Base-by-base conservation (phyloP, 2,797 vertebrate species). In the Mycteria americana region DNA sequence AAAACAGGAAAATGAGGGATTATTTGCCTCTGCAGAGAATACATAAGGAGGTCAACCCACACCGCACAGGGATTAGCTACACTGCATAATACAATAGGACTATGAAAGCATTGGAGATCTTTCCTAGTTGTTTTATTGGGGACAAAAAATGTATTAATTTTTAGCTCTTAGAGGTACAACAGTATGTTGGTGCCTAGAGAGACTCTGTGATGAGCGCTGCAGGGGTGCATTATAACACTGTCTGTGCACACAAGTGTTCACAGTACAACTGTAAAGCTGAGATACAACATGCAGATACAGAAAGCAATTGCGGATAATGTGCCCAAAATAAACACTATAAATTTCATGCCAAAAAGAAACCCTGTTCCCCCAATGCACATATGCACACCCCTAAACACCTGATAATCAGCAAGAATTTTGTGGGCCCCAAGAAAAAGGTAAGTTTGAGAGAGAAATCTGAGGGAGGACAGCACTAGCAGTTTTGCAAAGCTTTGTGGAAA, bases 331-430 rank as follows among this genome's bases (percentile, higher is more conserved):
- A 86, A 70, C 11, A 48, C 19, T 23, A 9, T 15, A 25, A 39
- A 63, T 81, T 59, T 56, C 14, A 78, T 7, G 28, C 23, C 62
- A 59, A 59, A 41, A 86, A 67, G 35, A 63, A 43, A 77, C 15
- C 8, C 10, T 7, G 10, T 27, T 70, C 19, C 33, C 33, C n/a
- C 48, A 43, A 3, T 8, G 64, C n/a, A 11, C 22, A 45, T 17
- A 3, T 0, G 0, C 0, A 9, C 14, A 28, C 5, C 4, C 30
- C 10, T 5, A 63, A 45, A 43, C 5, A 4, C 31, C 31, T 48
- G 41, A 90, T 24, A n/a, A 74, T 28, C 43, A 63, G 39, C 17
- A 70, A 45, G 25, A 79, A 53, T 73, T 73, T 65, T 57, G 25
- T 28, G 24, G 11, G 51, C 6, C 53, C 24, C 23, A 57, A 53